Conservation (phyloP, 2,888 invertebrate species). For the Cephus runcator region DNA sequence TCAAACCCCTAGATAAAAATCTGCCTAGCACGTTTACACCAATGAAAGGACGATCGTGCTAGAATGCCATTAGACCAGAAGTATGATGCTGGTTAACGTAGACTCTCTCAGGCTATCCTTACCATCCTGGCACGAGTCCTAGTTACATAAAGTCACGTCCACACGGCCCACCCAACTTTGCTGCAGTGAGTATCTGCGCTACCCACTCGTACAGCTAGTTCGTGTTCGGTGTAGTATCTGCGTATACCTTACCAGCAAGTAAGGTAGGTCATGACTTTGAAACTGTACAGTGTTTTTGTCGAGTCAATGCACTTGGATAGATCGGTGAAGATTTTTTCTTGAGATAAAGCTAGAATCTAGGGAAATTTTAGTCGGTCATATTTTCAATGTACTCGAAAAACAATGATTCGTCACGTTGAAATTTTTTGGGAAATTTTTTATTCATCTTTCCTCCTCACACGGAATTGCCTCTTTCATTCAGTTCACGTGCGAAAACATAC, state of each 20-base stretch:
- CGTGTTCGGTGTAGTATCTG: conserved; percentile 35
- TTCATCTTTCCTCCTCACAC: too few species aligned
- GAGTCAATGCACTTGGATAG: background rate
- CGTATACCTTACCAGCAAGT: background rate
- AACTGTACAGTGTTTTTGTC: conserved; percentile 38
- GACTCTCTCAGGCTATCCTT: conserved; percentile 40
- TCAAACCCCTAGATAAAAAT: background rate
- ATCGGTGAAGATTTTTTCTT: background rate
- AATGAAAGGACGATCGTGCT: background rate
- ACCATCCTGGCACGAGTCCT: conserved; percentile 30
- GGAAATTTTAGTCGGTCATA: background rate
- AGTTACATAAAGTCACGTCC: conserved; percentile 48
- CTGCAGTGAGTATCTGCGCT: conserved; percentile 27
- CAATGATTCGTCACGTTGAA: background rate
- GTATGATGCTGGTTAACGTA: background rate
- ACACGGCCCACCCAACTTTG: conserved; percentile 18
- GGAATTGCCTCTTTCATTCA: too few species aligned
- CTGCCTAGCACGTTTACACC: background rate
- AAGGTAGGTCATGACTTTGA: conserved; percentile 37
- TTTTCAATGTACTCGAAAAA: background rate
- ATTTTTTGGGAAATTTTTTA: too few species aligned
- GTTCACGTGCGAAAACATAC: background rate
- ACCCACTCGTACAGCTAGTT: conserved; percentile 36
- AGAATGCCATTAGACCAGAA: background rate
- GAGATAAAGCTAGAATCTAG: background rate